A percentile compares a stretch with the other conserved stretches of the same genome.
phyloP scores from a whole-genome alignment of 2,888 invertebrate genomes.

The Mellilla xanthometata region DNA sequence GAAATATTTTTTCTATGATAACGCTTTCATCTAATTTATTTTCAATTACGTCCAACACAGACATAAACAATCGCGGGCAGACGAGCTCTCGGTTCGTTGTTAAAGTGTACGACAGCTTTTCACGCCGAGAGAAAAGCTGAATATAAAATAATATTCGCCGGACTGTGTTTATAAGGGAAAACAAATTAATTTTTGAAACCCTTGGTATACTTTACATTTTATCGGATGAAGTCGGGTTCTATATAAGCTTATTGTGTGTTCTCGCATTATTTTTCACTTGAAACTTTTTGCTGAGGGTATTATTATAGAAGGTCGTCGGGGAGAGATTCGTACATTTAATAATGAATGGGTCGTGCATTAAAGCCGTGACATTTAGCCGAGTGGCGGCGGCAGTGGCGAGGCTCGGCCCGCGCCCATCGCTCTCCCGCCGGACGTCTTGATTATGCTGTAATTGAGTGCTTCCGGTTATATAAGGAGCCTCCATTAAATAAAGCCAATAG shows the following conservation, averaged over 20 bases:
- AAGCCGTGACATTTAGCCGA: conserved; percentile 46
- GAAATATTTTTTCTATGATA: conserved; percentile 1
- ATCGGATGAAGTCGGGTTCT: conserved; percentile 33
- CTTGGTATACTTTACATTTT: conserved; percentile 35
- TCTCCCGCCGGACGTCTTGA: conserved; percentile 50
- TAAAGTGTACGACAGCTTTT: conserved; percentile 24
- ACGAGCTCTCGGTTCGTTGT: conserved; percentile 18
- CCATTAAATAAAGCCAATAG: conserved; percentile 40
- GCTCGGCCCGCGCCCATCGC: conserved; percentile 28
- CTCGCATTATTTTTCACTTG: conserved; percentile 37
- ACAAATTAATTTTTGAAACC: conserved; percentile 40
- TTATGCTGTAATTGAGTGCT: conserved; percentile 71
- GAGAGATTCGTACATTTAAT: conserved; percentile 41
- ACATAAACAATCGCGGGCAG: conserved; percentile 20
- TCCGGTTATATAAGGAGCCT: conserved; percentile 55
- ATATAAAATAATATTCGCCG: conserved; percentile 36
- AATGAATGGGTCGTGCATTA: conserved; percentile 52
- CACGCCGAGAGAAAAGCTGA: conserved; percentile 26
- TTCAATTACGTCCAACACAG: conserved; percentile 6
- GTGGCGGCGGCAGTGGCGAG: conserved; percentile 21
- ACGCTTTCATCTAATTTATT: conserved; percentile 10
- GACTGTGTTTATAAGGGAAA: conserved; percentile 37
- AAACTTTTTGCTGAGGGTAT: conserved; percentile 38
- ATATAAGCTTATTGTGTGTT: conserved; percentile 21
- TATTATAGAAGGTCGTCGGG: conserved; percentile 20